phyloP scores from a whole-genome alignment of 2,888 invertebrate genomes.

The Megaustenia siamemsis region DNA sequence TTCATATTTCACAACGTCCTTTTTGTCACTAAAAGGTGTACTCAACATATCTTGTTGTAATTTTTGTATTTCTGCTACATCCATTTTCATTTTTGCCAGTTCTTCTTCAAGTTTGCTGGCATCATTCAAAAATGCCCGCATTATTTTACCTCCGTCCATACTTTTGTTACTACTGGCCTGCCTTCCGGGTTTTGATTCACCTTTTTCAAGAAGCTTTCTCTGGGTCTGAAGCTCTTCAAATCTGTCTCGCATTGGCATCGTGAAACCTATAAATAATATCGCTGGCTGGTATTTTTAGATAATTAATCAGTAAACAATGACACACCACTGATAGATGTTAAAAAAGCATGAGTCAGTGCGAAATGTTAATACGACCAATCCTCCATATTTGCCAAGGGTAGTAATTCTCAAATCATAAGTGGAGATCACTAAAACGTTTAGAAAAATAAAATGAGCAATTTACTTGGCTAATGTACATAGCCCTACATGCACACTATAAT shows the following conservation, averaged over 20 bases:
- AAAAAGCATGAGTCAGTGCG: not conserved
- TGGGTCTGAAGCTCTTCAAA: slow-evolving; percentile 66
- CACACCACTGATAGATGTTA: not conserved
- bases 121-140: slow-evolving; percentile 60
- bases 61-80: slow-evolving; percentile 65
- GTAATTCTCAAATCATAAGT: not conserved
- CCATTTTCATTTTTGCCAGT: slow-evolving; percentile 60
- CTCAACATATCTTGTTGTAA: slow-evolving; percentile 66
- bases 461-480: too few relatives aligned
- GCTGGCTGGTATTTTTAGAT: slow-evolving; percentile 27
- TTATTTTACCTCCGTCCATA: slow-evolving; percentile 61
- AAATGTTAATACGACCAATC: not conserved
- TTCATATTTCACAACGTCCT: slow-evolving; percentile 64
- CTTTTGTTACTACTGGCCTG: slow-evolving; percentile 52
- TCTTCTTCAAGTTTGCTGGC: slow-evolving; percentile 65
- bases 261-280: not conserved
- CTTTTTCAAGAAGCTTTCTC: slow-evolving; percentile 58
- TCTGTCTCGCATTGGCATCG: slow-evolving; percentile 66
- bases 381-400: slow-evolving; percentile 18
- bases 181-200: slow-evolving; percentile 47
- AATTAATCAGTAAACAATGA: slow-evolving; percentile 15
- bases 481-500: too few relatives aligned
- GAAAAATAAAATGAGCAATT: too few relatives aligned
- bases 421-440: too few relatives aligned
- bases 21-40: slow-evolving; percentile 64